A percentile compares a stretch with the other conserved stretches of the same genome.
phyloP scores from a whole-genome alignment of 2,113 vertebrate genomes.

The Centropus unirufus region DNA sequence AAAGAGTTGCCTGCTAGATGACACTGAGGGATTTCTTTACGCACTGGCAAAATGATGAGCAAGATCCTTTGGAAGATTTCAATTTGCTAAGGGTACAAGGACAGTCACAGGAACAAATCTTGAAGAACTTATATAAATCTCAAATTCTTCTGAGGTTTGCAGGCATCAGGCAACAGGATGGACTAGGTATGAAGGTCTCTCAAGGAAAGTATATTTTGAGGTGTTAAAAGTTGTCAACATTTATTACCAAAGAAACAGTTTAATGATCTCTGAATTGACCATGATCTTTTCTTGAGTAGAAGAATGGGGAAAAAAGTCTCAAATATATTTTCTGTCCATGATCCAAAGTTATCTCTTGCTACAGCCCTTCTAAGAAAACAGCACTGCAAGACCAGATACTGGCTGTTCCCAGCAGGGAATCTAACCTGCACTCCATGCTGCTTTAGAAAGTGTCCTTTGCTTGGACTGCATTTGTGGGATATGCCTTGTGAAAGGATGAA shows the following conservation, averaged over 20 bases:
- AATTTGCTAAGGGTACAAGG: neutral
- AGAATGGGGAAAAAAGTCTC: neutral
- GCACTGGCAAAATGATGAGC: neutral
- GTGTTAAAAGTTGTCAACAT: neutral
- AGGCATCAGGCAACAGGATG: neutral
- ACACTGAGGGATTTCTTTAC: neutral
- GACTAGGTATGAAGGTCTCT: neutral
- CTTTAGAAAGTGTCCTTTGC: neutral
- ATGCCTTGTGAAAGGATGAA: neutral
- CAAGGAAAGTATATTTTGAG: neutral
- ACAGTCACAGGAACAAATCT: neutral
- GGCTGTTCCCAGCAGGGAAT: neutral
- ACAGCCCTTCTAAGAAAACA: neutral
- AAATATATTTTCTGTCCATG: neutral
- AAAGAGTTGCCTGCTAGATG: neutral
- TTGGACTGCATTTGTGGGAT: neutral
- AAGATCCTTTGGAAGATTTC: neutral
- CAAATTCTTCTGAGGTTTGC: neutral
- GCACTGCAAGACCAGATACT: neutral
- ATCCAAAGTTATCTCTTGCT: neutral
- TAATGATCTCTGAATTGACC: neutral
- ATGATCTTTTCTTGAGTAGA: neutral
- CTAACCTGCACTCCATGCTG: neutral
- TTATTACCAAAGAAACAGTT: neutral
- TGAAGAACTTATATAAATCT: neutral